phyloP scores from a whole-genome alignment of 2,113 vertebrate genomes.

The Sinocyclocheilus anshuiensis region DNA sequence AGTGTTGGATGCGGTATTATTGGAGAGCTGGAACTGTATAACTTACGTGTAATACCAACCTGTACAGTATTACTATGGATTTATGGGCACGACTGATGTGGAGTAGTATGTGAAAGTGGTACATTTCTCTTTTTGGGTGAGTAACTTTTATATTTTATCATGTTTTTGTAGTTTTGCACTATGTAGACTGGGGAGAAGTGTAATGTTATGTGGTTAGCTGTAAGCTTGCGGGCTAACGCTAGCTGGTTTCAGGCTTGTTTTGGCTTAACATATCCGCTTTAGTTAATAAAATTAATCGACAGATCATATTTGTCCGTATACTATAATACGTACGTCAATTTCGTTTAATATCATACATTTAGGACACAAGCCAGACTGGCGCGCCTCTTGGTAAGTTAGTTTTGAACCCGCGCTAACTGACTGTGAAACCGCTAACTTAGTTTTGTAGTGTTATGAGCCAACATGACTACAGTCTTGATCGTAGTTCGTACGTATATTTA shows the following conservation, averaged over 20 bases:
- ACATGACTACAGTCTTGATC: background rate
- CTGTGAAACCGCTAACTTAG: background rate
- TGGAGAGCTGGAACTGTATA: background rate
- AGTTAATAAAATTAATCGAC: background rate
- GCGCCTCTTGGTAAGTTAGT: background rate
- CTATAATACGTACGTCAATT: background rate
- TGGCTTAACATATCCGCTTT: background rate
- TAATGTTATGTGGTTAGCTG: background rate
- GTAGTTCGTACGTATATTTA: background rate
- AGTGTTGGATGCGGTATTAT: background rate
- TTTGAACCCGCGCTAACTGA: slow-evolving; percentile 28
- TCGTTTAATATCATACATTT: background rate
- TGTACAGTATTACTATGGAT: background rate
- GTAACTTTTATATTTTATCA: background rate
- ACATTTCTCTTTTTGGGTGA: slow-evolving; percentile 21
- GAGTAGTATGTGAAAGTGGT: slow-evolving; percentile 9
- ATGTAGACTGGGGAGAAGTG: background rate
- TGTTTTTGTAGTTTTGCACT: background rate
- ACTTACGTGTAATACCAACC: background rate
- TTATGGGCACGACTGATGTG: background rate
- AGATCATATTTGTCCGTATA: background rate
- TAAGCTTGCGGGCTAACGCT: background rate
- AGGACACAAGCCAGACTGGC: background rate
- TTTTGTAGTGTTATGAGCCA: background rate
- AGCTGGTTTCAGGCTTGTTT: background rate